Conservation (phyloP, 1,140 invertebrate genomes). For the Orussus abietinus region DNA sequence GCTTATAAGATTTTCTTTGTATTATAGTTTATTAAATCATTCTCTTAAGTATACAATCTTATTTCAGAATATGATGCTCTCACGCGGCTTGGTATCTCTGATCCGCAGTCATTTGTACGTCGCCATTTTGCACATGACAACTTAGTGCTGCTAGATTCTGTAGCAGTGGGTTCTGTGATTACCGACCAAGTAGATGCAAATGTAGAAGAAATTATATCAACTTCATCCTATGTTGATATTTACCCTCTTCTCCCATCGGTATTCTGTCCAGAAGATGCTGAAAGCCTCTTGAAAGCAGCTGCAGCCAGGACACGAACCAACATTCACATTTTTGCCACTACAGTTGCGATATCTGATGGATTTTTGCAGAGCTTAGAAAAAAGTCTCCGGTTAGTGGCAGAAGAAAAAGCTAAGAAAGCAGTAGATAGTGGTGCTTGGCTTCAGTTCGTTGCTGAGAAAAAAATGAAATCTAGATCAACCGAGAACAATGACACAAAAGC, state of each 20-base stretch:
- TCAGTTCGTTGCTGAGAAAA: slow-evolving; percentile 42
- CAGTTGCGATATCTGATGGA: slow-evolving; percentile 41
- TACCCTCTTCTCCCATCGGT: slow-evolving; percentile 74
- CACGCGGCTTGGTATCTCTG: slow-evolving; percentile 80
- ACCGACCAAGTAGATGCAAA: slow-evolving; percentile 77
- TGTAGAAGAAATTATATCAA: slow-evolving; percentile 77
- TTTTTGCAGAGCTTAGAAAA: slow-evolving; percentile 70
- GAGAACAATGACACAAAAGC: slow-evolving; percentile 58
- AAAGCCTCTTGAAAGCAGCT: slow-evolving; percentile 65
- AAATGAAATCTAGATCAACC: slow-evolving; percentile 43
- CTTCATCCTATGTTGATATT: slow-evolving; percentile 76
- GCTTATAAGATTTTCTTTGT: slow-evolving; percentile 8
- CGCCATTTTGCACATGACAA: slow-evolving; percentile 72
- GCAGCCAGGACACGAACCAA: slow-evolving; percentile 52
- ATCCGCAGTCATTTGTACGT: slow-evolving; percentile 78
- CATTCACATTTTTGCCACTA: slow-evolving; percentile 37
- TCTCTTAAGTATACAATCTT: slow-evolving; percentile 14
- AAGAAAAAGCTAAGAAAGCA: slow-evolving; percentile 69
- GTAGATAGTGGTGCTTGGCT: slow-evolving; percentile 63
- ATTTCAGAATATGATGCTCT: slow-evolving; percentile 84
- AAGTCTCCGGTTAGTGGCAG: slow-evolving; percentile 65
- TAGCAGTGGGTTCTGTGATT: slow-evolving; percentile 71
- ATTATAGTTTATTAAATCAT: slow-evolving; percentile 6
- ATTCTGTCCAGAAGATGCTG: slow-evolving; percentile 71
- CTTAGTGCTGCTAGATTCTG: slow-evolving; percentile 69